Base-by-base conservation (phyloP, 2,113 vertebrate genomes). In the Dolichallabes microphthalmus region DNA sequence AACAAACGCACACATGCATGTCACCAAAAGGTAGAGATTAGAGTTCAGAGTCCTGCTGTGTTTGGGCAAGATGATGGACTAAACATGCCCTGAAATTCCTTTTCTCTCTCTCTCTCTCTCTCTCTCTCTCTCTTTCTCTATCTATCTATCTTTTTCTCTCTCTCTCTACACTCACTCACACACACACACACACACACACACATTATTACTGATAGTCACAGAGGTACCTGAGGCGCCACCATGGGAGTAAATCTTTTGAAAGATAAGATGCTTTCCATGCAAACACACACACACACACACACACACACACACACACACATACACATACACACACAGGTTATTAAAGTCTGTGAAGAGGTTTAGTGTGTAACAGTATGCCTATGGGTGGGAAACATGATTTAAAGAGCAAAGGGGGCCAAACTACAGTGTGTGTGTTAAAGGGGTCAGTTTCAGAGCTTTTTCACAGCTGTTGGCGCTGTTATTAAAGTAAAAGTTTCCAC, bases 51-150 rank as follows among this genome's bases (percentile, higher is more conserved):
- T 89, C 86, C 87, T 55, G 10, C 85, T 78, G 57, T 91, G 88
- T 91, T 88, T 90, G 85, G 89, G 91, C 88, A 84, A 52, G 74
- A 87, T 92, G 89, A 93, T 91, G 90, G 87, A 91, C 89, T 90
- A 92, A 93, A 85, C 90, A 92, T 90, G 86, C 78, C 69, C 86
- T 91, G 85, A 35, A 80, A 88, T 91, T 89, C 90, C 89, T 80
- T 63, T 83, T 82, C 68, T 87, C 85, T 86, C 86, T 87, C 77
- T 77, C 83, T 89, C 27, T 50, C 39, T 80, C 90, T 80, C 71
- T 86, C 86, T 82, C 66, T 88, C 86, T 87, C 86, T 87, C 74
- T 77, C 83, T 89, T 19, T 45, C 90, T 80, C 71, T 45, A n/a
- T n/a, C n/a, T n/a, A n/a, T n/a, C n/a, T n/a, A n/a, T 86, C 86